phyloP scores from a whole-genome alignment of 2,797 vertebrate genomes.

The Echeneis naucrates region DNA sequence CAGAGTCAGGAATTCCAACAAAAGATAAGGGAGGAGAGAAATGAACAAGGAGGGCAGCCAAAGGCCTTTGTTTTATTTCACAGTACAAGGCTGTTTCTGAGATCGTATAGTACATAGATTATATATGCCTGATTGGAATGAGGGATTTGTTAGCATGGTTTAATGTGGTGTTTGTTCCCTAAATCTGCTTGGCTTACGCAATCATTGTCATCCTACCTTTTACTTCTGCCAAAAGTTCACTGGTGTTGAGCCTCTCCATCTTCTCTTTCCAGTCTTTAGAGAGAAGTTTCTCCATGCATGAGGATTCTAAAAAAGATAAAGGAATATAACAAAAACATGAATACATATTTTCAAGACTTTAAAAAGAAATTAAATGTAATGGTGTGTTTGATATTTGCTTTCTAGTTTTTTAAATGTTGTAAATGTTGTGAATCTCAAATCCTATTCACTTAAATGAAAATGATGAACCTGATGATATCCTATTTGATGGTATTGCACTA shows the following conservation, averaged over 20 bases:
- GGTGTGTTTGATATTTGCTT: constrained; percentile 1
- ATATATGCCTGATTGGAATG: constrained; percentile 65
- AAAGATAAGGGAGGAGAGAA: constrained; percentile 71
- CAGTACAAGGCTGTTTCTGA: constrained; percentile 68
- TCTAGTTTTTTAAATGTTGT: constrained; percentile 8
- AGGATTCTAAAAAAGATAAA: constrained; percentile 84
- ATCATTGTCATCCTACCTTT: constrained; percentile 87
- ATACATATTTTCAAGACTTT: background rate
- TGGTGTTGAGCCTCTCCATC: constrained; percentile 96
- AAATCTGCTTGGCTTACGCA: constrained; percentile 13
- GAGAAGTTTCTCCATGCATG: constrained; percentile 95
- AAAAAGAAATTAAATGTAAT: background rate
- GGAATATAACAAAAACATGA: background rate
- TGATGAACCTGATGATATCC: constrained; percentile 43
- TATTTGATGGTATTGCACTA: constrained; percentile 52
- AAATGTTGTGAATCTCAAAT: constrained; percentile 16
- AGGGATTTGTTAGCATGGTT: constrained; percentile 43
- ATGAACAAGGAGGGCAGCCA: constrained; percentile 70
- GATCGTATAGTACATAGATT: constrained; percentile 64
- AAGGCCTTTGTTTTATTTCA: constrained; percentile 75
- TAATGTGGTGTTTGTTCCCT: constrained; percentile 31
- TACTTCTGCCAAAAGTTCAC: constrained; percentile 95
- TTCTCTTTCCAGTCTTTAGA: constrained; percentile 99
- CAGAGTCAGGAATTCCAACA: constrained; percentile 68
- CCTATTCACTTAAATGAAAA: constrained; percentile 35